A percentile compares a stretch with the other conserved stretches of the same genome.
Conservation (phyloP, 2,888 invertebrate species). For the Ernsta delagoae region DNA sequence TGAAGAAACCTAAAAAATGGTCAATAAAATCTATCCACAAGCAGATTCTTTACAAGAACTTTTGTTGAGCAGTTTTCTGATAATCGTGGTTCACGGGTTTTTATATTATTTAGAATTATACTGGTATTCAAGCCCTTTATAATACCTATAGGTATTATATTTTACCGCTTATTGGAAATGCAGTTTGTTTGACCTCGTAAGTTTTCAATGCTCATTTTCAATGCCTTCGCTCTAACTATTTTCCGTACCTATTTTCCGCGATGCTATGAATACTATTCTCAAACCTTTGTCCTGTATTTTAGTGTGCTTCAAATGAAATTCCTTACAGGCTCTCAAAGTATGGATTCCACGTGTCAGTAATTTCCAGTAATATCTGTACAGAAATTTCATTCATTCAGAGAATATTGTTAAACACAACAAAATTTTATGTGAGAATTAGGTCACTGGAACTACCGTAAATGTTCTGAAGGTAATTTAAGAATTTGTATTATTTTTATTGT, state of each 20-base stretch:
- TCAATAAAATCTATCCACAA: background rate
- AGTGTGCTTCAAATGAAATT: background rate
- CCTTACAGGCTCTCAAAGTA: background rate
- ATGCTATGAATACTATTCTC: background rate
- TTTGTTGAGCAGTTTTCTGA: constrained; percentile 16
- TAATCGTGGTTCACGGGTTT: constrained; percentile 4
- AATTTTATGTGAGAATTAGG: background rate
- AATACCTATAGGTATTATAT: background rate
- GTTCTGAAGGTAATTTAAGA: background rate
- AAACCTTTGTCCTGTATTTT: background rate
- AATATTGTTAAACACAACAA: background rate
- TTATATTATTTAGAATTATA: constrained; percentile 11
- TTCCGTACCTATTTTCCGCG: constrained; percentile 7
- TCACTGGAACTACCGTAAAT: background rate
- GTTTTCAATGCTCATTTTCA: constrained; percentile 13
- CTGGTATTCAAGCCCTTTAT: constrained; percentile 15
- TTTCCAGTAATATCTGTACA: background rate
- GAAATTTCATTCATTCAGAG: background rate
- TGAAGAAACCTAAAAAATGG: background rate
- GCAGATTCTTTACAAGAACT: background rate
- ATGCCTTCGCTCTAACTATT: background rate
- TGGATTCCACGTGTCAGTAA: background rate
- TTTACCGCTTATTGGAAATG: constrained; percentile 10
- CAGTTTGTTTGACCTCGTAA: constrained; percentile 1
- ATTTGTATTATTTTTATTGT: background rate